Percentiles rank a stretch among this genome's conserved stretches.
Evolutionary conservation across 2,113 vertebrate species (phyloP).

Genomic region (Nettapus auritus): DNA sequence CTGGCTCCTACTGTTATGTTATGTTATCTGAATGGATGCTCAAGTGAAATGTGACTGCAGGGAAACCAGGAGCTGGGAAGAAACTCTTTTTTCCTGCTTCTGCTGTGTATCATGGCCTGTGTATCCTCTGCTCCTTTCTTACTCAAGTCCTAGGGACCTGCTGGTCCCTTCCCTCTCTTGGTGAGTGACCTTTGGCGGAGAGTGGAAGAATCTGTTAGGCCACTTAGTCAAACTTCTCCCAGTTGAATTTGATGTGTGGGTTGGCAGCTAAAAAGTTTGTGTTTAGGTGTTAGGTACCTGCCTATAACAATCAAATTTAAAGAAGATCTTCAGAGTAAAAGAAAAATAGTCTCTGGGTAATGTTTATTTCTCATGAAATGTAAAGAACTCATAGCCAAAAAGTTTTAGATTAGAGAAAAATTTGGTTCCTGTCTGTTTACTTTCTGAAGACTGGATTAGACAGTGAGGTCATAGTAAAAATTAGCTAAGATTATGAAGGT

Average conservation of each 20-base stretch:
- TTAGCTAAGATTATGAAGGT: neutral
- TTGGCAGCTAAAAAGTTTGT: neutral
- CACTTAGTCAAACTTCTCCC: neutral
- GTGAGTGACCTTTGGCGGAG: neutral
- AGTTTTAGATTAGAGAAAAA: neutral
- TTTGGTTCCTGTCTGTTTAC: neutral
- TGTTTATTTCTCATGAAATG: neutral
- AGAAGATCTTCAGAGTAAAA: neutral
- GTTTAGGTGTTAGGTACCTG: neutral
- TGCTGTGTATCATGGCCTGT: rapidly evolving
- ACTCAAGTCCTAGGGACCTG: neutral
- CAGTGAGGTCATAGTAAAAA: neutral
- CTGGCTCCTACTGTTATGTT: neutral
- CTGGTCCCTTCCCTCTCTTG: neutral
- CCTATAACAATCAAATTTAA: neutral
- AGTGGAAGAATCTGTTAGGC: neutral
- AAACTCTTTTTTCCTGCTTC: neutral
- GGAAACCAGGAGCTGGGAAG: neutral
- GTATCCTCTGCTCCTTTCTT: neutral
- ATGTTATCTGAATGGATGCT: neutral
- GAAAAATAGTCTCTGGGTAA: neutral
- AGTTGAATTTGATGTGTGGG: neutral
- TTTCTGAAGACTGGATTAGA: neutral
- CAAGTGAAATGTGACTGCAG: neutral
- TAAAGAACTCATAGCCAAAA: neutral